Evolutionary conservation across 2,888 invertebrate genomes (phyloP).

Genomic region (Ceratothoa steindachneri): DNA sequence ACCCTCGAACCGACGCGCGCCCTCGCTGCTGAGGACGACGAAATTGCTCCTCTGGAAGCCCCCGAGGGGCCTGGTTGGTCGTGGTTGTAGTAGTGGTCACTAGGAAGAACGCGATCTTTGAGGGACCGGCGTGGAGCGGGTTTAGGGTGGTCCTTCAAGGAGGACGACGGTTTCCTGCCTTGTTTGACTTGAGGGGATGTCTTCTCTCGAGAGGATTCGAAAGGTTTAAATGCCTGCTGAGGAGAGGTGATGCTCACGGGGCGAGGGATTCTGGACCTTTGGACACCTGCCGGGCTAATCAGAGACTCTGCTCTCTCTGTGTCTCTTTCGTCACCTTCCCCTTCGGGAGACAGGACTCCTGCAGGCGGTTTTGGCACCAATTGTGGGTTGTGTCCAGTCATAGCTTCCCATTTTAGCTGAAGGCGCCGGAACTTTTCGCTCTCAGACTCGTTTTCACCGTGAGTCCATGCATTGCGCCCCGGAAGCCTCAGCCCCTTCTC

Average conservation of each 20-base stretch:
- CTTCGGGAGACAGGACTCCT: background rate
- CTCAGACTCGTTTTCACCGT: conserved; percentile 52
- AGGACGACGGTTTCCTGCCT: background rate
- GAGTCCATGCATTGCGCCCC: conserved; percentile 24
- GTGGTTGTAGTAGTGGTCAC: background rate
- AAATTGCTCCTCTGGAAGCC: too few species aligned
- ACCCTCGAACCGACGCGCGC: conserved; percentile 30
- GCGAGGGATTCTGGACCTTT: conserved; percentile 43
- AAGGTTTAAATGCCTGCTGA: conserved; percentile 44
- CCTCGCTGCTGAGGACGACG: too few species aligned
- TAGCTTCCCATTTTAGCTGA: conserved; percentile 76
- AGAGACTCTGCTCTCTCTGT: conserved; percentile 7
- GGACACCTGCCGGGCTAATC: conserved; percentile 10
- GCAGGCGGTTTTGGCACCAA: conserved; percentile 47
- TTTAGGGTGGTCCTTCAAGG: conserved; percentile 40
- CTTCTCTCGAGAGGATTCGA: conserved; percentile 42
- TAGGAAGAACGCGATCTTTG: conserved; percentile 22
- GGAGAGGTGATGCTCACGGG: conserved; percentile 47
- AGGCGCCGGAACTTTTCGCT: conserved; percentile 69
- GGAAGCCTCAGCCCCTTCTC: conserved; percentile 45
- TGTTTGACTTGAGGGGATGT: conserved; percentile 44
- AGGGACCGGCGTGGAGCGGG: conserved; percentile 45
- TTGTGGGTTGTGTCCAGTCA: conserved; percentile 61
- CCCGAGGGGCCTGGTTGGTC: background rate
- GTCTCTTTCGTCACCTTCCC: background rate